Evolutionary conservation across 2,888 invertebrate species (phyloP), one percentile per base, ranked within the genome.

Genomic region (Noctuana brunneofusca): DNA sequence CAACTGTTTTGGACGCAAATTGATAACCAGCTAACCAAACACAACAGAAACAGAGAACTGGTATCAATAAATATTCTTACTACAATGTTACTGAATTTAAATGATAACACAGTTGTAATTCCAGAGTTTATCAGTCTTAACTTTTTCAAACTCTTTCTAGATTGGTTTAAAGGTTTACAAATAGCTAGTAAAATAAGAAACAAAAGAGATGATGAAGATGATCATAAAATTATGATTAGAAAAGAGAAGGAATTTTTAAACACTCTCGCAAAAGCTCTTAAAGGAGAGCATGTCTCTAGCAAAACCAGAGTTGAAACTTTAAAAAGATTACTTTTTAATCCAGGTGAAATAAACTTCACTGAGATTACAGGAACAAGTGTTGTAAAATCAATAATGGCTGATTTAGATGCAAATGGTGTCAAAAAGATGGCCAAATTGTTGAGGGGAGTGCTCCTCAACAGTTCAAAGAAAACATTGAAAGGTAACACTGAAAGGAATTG

Each of bases 271-370:
- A 89, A 89, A 68, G 83, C 89, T 41, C 74, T 94, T 16, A 92
- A 90, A 63, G 81, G 82, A 1, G 89, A 93, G 22, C 83, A 86
- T 46, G 85, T 93, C 5, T 83, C 87, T 30, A 86, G 89, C 35
- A 86, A 89, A 69, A 84, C 89, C 0, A 93, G 94, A 78, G 84
- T 95, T 1, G 84, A 88, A 8, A 89, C 94, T 3, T 78, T 96
- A 38, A 93, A 93, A 63, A 94, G 93, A 71, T 79, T 96, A 1
- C 84, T 96, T 9, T 91, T 95, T 49, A 87, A 93, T 75, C 95
- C 96, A 0, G 96, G 96, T 3, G 94, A 94, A 72, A 93, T 96
- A 65, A 94, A 94, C 81, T 94, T 96, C 66, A 95, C 96, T 73
- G 95, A 95, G 83, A 93, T 94, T 30, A 95, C 95, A 18, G 93